Evolutionary conservation across 2,888 invertebrate genomes (phyloP).

Genomic region (Elmis aenea): DNA sequence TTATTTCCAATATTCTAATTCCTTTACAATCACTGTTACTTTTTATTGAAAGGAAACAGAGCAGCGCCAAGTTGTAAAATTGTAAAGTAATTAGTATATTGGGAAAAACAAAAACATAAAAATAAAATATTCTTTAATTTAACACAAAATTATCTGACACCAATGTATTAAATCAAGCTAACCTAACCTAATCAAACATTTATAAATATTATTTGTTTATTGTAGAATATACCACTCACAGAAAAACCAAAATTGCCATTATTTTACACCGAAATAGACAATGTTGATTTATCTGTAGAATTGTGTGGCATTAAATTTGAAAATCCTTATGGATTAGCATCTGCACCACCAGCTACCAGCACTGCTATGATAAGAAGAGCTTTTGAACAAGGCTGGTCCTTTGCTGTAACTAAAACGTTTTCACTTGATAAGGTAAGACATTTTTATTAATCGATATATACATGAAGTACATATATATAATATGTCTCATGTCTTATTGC

Average conservation of each 20-base stretch:
- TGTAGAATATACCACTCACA: constrained; percentile 57
- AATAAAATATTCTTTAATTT: no score
- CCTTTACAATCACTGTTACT: no score
- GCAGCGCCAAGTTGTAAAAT: no score
- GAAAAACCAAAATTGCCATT: constrained; percentile 74
- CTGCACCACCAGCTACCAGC: constrained; percentile 93
- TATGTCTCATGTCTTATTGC: constrained; percentile 21
- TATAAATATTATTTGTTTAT: constrained; percentile 1
- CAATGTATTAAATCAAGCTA: no score
- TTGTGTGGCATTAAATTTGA: constrained; percentile 91
- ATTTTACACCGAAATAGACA: constrained; percentile 89
- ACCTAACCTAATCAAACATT: no score
- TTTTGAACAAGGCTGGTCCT: constrained; percentile 96
- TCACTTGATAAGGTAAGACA: constrained; percentile 77
- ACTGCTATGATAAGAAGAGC: constrained; percentile 92
- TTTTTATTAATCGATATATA: no score
- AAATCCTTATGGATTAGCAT: constrained; percentile 96
- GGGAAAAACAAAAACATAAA: no score
- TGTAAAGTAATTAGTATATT: no score
- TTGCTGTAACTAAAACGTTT: constrained; percentile 97
- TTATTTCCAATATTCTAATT: no score
- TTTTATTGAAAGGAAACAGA: no score
- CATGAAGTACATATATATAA: no score
- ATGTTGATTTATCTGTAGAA: constrained; percentile 88
- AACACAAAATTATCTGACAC: no score